Evolutionary conservation across 2,113 vertebrate species (phyloP).

Genomic region (Lophochroa leadbeateri): DNA sequence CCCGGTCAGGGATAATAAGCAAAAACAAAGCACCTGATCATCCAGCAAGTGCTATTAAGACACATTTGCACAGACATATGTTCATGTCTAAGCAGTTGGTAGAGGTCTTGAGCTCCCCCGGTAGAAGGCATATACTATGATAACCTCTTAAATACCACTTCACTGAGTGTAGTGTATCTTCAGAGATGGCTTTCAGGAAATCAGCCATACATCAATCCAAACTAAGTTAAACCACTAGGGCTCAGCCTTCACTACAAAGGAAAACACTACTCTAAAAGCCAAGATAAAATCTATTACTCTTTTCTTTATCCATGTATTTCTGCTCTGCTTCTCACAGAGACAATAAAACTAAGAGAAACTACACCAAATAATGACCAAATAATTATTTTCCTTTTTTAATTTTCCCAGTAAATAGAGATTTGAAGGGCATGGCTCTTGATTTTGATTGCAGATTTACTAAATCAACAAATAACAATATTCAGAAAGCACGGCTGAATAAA

Average conservation of each 20-base stretch:
- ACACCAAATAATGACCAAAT: not conserved
- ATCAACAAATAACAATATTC: not conserved
- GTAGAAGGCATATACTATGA: not conserved
- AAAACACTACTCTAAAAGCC: not conserved
- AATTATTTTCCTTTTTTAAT: not conserved
- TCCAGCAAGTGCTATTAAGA: not conserved
- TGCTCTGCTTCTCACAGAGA: not conserved
- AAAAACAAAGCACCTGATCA: not conserved
- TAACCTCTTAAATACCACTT: not conserved
- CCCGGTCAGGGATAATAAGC: not conserved
- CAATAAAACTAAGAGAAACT: not conserved
- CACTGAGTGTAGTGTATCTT: not conserved
- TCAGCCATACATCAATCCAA: not conserved
- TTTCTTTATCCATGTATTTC: not conserved
- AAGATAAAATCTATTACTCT: not conserved
- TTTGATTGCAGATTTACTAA: not conserved
- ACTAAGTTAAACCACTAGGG: not conserved
- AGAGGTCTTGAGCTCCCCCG: not conserved
- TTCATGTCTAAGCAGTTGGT: not conserved
- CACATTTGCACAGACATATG: not conserved
- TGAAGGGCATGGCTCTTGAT: not conserved
- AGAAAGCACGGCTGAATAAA: not conserved
- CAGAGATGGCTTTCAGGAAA: not conserved
- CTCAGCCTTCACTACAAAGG: not conserved
- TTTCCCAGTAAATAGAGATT: not conserved